Conservation (phyloP, 2,797 vertebrate genomes). For the Enteromius unitaeniatus region DNA sequence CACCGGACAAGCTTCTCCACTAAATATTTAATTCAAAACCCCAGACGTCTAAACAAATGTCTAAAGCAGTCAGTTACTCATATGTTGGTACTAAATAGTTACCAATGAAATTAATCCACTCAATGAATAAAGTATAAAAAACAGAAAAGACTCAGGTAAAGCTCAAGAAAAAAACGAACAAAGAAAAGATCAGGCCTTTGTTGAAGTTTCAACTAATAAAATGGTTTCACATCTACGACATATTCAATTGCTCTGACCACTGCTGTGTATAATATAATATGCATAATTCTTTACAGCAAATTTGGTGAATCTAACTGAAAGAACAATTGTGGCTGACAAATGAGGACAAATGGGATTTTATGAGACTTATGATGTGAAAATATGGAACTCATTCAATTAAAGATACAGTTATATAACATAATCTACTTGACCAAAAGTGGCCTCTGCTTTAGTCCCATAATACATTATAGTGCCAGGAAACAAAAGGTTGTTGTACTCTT, state of each 20-base stretch:
- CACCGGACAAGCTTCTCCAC: slow-evolving; percentile 24
- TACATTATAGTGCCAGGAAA: slow-evolving; percentile 48
- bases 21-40: slow-evolving; percentile 41
- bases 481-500: slow-evolving; percentile 57
- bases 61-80: not conserved
- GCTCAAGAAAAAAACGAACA: not conserved
- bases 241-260: not conserved
- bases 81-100: slow-evolving; percentile 4
- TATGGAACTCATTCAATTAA: slow-evolving; percentile 50
- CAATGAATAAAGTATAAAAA: not conserved
- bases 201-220: slow-evolving; percentile 19
- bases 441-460: slow-evolving; percentile 53
- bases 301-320: not conserved
- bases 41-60: slow-evolving; percentile 20
- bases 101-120: not conserved
- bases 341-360: not conserved
- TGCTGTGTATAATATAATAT: not conserved
- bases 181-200: slow-evolving; percentile 1
- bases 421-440: slow-evolving; percentile 68
- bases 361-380: not conserved
- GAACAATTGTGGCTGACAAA: not conserved
- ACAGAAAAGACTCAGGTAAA: not conserved
- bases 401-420: slow-evolving; percentile 55
- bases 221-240: not conserved
- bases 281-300: not conserved